Evolutionary conservation across 1,140 invertebrate genomes (phyloP), one percentile per base, ranked within the genome.

Genomic region (Cyphomyrmex costatus): DNA sequence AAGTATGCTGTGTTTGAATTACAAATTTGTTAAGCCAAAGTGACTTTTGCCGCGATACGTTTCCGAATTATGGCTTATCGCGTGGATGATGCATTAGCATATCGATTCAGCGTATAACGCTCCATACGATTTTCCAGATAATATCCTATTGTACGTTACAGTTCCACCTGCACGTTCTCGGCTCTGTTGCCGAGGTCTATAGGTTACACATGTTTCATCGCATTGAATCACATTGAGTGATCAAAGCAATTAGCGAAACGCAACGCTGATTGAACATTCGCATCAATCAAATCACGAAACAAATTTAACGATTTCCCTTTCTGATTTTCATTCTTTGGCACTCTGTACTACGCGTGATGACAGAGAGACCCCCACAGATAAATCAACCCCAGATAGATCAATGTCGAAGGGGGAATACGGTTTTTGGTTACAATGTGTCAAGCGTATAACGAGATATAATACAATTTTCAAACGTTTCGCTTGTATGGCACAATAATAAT

Each of bases 201-300:
- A 80, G 60, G 53, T 86, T 70, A 86, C 73, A 53, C 33, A 46
- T 79, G 63, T 86, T 86, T 58, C 84, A 80, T 86, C 42, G 21
- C 63, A 80, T 68, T 68, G 76, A 71, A 60, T 61, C 53, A n/a
- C 85, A 86, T 80, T 24, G 85, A 86, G 27, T 78, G 65, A 86
- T 86, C 77, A 86, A 86, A 86, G 65, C 77, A 86, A 86, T 86
- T 86, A 82, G 77, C 65, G 42, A 46, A 80, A 80, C 73, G 49
- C 71, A 46, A 46, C 63, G 56, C 65, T 86, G 65, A 73, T 73
- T 73, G 65, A 73, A 82, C 68, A 51, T 73, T 86, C 51, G 24
- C 78, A 86, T 68, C 63, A 60, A 70, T 61, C 63, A 58, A 71
- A 71, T 68, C 63, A 61, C 76, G 36, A 82, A 85, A 85, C 36